phyloP scores from a whole-genome alignment of 2,113 vertebrate species.

The Girardinichthys multiradiatus region DNA sequence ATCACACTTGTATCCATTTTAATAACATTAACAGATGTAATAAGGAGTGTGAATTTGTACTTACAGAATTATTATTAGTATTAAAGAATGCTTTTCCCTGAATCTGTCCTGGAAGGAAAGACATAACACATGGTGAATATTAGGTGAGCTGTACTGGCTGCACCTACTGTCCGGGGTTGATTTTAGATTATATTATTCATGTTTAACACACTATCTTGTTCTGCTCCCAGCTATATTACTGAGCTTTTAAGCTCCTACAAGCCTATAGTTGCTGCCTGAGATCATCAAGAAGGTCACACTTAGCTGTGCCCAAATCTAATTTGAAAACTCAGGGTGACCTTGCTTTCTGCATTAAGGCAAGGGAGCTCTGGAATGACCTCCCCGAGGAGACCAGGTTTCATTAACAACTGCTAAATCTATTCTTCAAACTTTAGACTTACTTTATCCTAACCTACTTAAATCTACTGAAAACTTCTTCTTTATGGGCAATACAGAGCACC shows the following conservation, averaged over 20 bases:
- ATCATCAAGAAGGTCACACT: conserved; percentile 54
- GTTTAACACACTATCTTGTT: conserved; percentile 43
- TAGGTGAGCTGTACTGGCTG: conserved; percentile 13
- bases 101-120: conserved; percentile 3
- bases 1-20: not conserved
- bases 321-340: conserved; percentile 57
- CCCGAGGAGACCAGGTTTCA: conserved; percentile 43
- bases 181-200: conserved; percentile 46
- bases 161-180: conserved; percentile 47
- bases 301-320: conserved; percentile 59
- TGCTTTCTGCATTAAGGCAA: conserved; percentile 44
- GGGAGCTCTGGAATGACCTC: conserved; percentile 47
- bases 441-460: conserved; percentile 34
- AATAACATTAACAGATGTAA: not conserved
- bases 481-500: conserved; percentile 2
- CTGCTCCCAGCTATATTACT: conserved; percentile 48
- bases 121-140: conserved; percentile 25
- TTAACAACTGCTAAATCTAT: conserved; percentile 45
- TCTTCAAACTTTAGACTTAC: conserved; percentile 31
- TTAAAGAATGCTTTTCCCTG: not conserved
- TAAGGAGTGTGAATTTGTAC: not conserved
- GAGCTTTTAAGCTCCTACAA: conserved; percentile 50
- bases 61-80: conserved; percentile 2
- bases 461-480: conserved; percentile 1
- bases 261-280: conserved; percentile 44